A percentile compares a stretch with the other conserved stretches of the same genome.
These are phyloP conservation scores for Illadopsis cleaveri DNA, from an alignment of 2,113 vertebrate species.

Conservation along the genomic window DNA sequence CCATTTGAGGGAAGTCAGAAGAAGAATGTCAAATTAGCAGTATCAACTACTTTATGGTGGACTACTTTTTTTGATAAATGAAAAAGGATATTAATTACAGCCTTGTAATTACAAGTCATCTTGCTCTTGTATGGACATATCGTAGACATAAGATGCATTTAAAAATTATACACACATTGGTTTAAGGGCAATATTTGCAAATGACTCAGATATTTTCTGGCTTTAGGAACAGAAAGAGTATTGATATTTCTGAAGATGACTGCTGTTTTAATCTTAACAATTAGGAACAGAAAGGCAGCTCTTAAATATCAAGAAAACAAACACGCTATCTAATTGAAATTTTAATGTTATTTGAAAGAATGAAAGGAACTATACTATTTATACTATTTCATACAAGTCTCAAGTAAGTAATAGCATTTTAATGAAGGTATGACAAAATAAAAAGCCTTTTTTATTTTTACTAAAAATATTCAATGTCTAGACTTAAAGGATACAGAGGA, in stretches of 20 bases:
- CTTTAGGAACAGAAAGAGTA: background rate
- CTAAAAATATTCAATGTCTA: background rate
- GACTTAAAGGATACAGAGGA: background rate
- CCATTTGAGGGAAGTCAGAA: background rate
- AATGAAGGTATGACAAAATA: background rate
- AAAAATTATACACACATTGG: background rate
- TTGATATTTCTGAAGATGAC: slow-evolving; percentile 8
- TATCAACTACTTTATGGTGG: background rate
- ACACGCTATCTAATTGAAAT: background rate
- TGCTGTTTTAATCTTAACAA: slow-evolving; percentile 47
- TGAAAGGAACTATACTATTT: slow-evolving; percentile 7
- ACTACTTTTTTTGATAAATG: background rate
- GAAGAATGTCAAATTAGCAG: background rate
- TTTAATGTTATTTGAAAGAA: slow-evolving; percentile 13
- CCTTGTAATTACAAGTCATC: background rate
- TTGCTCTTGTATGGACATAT: background rate
- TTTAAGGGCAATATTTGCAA: background rate
- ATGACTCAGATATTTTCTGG: background rate
- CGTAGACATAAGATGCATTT: background rate
- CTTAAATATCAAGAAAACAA: slow-evolving; percentile 40
- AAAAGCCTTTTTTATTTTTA: background rate
- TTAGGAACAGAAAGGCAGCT: slow-evolving; percentile 15
- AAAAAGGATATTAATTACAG: background rate
- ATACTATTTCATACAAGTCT: background rate
- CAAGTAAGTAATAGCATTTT: background rate